Evolutionary conservation across 1,140 invertebrate genomes (phyloP), one percentile per base, ranked within the genome.

Genomic region (Monochamus saltuarius): DNA sequence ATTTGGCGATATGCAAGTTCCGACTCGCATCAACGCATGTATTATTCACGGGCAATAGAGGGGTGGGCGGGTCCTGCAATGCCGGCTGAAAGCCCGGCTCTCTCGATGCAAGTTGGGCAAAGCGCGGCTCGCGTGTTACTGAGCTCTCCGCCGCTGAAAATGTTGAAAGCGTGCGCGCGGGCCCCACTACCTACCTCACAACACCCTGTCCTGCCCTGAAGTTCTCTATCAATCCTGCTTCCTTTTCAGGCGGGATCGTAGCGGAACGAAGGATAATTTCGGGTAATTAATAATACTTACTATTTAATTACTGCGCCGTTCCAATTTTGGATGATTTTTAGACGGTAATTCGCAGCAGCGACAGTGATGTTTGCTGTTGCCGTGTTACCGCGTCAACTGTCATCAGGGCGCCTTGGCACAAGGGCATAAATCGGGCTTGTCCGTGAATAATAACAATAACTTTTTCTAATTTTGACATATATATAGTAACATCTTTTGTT

Each of bases 51-150:
- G 57, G 17, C 7, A 38, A 39, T 51, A 52, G 19, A 37, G 47
- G 62, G 61, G 67, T 69, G 68, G 68, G 68, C 64, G 68, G 66
- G 68, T 65, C 68, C 59, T 22, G 55, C 49, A 39, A 38, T 29
- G 14, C 50, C 54, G 60, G 54, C 51, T 45, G 35, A 55, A 45
- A 10, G 14, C 16, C 50, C 14, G 38, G n/a, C n/a, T n/a, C 13
- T 19, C 51, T 17, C 34, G 19, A 34, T 53, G 43, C 14, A 38
- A 54, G 49, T 43, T 39, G 56, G 34, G 38, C 17, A 29, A 36
- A 36, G 50, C 51, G 55, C 47, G 60, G 62, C 64, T 57, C 64
- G 64, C 64, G 64, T 62, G 64, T 43, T 66, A 66, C 64, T 66
- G 64, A 66, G 50, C 60, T 29, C 53, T 36, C 29, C 56, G 36